Conservation (phyloP, 2,797 vertebrate genomes). For the Neosilurus mollespiculum region DNA sequence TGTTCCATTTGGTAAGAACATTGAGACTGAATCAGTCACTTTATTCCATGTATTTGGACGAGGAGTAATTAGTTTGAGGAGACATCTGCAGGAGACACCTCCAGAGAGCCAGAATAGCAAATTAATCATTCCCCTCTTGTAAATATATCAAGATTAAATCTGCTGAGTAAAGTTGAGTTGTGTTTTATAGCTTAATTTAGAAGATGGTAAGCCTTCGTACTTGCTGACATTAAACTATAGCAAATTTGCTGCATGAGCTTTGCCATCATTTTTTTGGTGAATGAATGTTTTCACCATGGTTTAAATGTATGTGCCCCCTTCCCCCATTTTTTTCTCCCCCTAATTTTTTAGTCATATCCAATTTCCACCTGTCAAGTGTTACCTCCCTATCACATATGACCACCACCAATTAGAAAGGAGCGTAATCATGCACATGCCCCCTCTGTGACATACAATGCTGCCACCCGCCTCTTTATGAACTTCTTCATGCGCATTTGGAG, state of each 20-base stretch:
- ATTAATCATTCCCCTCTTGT: slow-evolving; percentile 25
- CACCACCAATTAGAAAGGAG: no score
- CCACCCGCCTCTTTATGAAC: no score
- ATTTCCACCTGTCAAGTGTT: no score
- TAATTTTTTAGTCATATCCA: no score
- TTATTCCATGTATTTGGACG: slow-evolving; percentile 44
- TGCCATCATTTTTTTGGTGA: background rate
- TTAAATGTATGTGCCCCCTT: no score
- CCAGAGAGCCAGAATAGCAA: slow-evolving; percentile 4
- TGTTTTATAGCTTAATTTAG: background rate
- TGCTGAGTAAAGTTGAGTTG: background rate
- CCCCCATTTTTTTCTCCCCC: no score
- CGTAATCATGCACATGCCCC: no score
- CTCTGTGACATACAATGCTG: no score
- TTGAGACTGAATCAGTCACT: slow-evolving; percentile 37
- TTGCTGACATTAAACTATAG: background rate
- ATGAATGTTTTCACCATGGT: no score
- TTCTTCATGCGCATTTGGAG: no score
- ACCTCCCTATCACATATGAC: no score
- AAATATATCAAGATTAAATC: slow-evolving; percentile 20
- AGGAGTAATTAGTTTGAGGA: slow-evolving; percentile 39
- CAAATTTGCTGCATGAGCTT: background rate
- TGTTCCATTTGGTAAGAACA: slow-evolving; percentile 51
- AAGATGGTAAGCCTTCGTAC: background rate
- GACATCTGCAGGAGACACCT: slow-evolving; percentile 47